These are phyloP conservation scores for Holothuria glaberrima DNA, from an alignment of 35 echinoderm and acorn worm genomes.

Conservation along the genomic window DNA sequence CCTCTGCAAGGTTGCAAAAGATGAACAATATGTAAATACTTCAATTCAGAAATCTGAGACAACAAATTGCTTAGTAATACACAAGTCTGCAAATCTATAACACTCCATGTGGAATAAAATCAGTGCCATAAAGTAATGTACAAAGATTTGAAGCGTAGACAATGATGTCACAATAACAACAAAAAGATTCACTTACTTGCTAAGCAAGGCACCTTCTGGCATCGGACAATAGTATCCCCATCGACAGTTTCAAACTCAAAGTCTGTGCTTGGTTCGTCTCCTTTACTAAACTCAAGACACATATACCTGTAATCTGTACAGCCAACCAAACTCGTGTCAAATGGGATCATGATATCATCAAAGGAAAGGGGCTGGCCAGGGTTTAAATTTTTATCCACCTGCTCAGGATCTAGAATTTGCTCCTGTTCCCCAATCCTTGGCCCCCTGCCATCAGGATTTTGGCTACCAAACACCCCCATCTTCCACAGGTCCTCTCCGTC, in stretches of 20 bases:
- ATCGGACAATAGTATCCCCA: conserved; percentile 23
- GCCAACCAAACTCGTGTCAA: conserved; percentile 65
- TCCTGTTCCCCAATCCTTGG: conserved; percentile 70
- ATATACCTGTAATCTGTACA: conserved; percentile 69
- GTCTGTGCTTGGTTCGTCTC: conserved; percentile 47
- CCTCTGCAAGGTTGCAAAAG: conserved; percentile 51
- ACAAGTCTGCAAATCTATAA: no score
- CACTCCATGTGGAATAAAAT: no score
- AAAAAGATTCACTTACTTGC: conserved; percentile 34
- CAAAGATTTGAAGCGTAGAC: no score
- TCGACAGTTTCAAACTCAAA: conserved; percentile 53
- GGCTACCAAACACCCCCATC: conserved; percentile 88
- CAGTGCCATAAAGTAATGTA: no score
- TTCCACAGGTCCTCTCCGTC: conserved; percentile 75
- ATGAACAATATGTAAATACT: no score
- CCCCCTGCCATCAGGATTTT: conserved; percentile 75
- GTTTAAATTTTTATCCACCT: conserved; percentile 34
- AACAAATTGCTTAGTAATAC: no score
- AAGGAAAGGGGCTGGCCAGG: conserved; percentile 34
- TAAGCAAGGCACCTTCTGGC: conserved; percentile 45
- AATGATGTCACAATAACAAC: no score
- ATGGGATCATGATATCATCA: conserved; percentile 10
- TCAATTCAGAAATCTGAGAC: no score
- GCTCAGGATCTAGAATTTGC: conserved; percentile 65
- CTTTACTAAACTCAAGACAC: conserved; percentile 77